phyloP scores from a whole-genome alignment of 53 echinoderm and acorn worm species.

The Patiria pectinifera region DNA sequence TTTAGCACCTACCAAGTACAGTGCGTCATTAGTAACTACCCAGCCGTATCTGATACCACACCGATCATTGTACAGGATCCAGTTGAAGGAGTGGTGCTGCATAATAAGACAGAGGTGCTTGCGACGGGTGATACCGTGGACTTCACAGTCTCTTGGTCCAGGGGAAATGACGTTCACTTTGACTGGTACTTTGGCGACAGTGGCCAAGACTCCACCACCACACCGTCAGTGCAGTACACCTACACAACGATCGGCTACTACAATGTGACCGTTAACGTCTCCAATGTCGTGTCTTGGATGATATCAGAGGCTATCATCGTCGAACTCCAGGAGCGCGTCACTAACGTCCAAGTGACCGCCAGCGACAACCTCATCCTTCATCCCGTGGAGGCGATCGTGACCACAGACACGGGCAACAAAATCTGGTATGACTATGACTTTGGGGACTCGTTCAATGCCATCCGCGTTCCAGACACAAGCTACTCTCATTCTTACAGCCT shows the following conservation, averaged over 20 bases:
- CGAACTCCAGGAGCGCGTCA: slow-evolving; percentile 79
- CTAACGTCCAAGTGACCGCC: slow-evolving; percentile 57
- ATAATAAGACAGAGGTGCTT: slow-evolving; percentile 75
- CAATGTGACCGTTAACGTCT: slow-evolving; percentile 76
- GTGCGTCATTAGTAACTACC: slow-evolving; percentile 70
- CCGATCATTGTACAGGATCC: slow-evolving; percentile 82
- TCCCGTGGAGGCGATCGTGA: slow-evolving; percentile 51
- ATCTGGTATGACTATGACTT: slow-evolving; percentile 74
- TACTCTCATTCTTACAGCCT: slow-evolving; percentile 52
- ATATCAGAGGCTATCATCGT: slow-evolving; percentile 65
- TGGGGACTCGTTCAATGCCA: slow-evolving; percentile 66
- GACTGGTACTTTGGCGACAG: slow-evolving; percentile 82
- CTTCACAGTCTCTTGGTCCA: slow-evolving; percentile 73
- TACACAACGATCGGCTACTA: slow-evolving; percentile 64
- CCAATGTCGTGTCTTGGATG: slow-evolving; percentile 88
- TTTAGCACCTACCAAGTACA: slow-evolving; percentile 67
- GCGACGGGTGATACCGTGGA: slow-evolving; percentile 75
- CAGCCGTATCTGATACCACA: slow-evolving; percentile 67
- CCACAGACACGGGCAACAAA: slow-evolving; percentile 77
- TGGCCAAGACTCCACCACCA: slow-evolving; percentile 47
- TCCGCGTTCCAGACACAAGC: slow-evolving; percentile 10
- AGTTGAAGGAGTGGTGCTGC: slow-evolving; percentile 76
- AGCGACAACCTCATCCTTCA: slow-evolving; percentile 60
- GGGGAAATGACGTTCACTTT: slow-evolving; percentile 84
- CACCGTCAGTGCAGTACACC: slow-evolving; percentile 56